phyloP scores from a whole-genome alignment of 2,113 vertebrate genomes.

The Mormyrus lacerda region DNA sequence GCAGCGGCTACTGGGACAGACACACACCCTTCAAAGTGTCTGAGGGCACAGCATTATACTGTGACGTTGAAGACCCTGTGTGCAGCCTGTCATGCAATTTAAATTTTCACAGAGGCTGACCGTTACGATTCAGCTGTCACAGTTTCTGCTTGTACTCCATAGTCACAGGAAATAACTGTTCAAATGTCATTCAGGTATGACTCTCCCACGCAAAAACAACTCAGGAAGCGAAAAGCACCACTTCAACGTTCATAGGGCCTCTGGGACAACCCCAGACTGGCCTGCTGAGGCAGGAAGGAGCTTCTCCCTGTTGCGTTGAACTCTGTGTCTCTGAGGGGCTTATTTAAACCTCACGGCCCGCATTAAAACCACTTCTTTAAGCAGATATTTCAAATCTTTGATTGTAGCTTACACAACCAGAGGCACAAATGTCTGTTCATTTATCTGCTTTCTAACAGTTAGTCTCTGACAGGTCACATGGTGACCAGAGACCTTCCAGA shows the following conservation, averaged over 20 bases:
- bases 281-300: neutral
- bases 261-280: neutral
- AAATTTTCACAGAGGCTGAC: neutral
- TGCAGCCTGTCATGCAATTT: neutral
- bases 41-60: neutral
- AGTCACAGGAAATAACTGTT: neutral
- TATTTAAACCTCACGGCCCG: neutral
- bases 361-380: conserved; percentile 1
- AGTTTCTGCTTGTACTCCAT: neutral
- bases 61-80: neutral
- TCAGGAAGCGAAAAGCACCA: neutral
- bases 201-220: neutral
- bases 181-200: neutral
- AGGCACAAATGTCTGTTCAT: neutral
- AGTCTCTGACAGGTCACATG: neutral
- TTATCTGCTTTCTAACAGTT: conserved; percentile 2
- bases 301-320: neutral
- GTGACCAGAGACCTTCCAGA: neutral
- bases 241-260: neutral
- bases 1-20: neutral
- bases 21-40: neutral
- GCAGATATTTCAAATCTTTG: neutral
- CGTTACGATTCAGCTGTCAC: neutral
- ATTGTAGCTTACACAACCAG: neutral
- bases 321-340: neutral